Percentiles rank a stretch among this genome's conserved stretches.
phyloP scores from a whole-genome alignment of 2,888 invertebrate species.

The Mimumesa dahlbomi region DNA sequence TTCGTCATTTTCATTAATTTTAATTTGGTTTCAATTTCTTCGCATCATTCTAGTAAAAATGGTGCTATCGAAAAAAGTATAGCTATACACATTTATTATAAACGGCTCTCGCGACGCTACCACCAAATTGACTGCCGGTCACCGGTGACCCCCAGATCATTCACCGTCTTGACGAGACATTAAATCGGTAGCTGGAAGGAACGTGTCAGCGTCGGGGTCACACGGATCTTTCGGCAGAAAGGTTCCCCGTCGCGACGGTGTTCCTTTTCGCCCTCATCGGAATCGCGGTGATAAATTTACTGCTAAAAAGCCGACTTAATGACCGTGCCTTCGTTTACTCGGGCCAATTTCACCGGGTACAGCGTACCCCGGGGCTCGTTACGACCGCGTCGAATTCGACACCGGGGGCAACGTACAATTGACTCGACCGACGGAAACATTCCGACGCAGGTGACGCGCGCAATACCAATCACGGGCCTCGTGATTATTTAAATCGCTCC shows the following conservation, averaged over 20 bases:
- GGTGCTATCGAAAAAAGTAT: too few relatives aligned
- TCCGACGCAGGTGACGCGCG: conserved; percentile 32
- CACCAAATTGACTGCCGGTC: too few relatives aligned
- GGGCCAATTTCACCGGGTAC: conserved; percentile 33
- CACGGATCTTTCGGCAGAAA: conserved; percentile 31
- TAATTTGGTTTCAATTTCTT: too few relatives aligned
- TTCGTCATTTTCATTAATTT: too few relatives aligned
- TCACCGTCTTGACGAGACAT: too few relatives aligned
- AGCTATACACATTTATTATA: too few relatives aligned
- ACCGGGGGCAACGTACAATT: conserved; percentile 16
- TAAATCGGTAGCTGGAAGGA: conserved; percentile 11
- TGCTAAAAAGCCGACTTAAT: conserved; percentile 42
- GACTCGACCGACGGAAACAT: conserved; percentile 29
- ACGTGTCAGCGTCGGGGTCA: conserved; percentile 16
- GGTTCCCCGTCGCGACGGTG: conserved; percentile 9
- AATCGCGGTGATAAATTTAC: conserved; percentile 48
- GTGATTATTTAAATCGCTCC: conserved; percentile 42
- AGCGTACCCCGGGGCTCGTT: conserved; percentile 12
- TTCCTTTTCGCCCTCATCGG: neutral
- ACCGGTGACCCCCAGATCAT: too few relatives aligned
- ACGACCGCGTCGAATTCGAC: conserved; percentile 15
- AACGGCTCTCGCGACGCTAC: too few relatives aligned
- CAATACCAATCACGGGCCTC: conserved; percentile 36
- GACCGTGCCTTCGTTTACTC: conserved; percentile 12
- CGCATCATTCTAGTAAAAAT: too few relatives aligned